Conservation (phyloP, 2,113 vertebrate genomes). For the Amia ocellicauda region DNA sequence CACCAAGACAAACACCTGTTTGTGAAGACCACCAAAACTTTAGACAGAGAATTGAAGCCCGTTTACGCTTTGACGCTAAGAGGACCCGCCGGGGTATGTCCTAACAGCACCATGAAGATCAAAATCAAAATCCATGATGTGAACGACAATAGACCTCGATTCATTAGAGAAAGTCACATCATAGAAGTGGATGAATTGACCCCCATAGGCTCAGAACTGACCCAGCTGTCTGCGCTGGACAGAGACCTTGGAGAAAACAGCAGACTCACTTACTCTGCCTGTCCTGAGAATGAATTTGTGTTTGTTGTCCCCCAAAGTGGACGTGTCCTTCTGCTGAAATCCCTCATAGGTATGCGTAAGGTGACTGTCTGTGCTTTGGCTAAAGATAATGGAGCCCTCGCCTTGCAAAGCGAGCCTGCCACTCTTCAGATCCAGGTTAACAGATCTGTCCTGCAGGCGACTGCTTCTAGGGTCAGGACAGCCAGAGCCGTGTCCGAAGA, state of each 20-base stretch:
- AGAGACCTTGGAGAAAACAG: conserved; percentile 56
- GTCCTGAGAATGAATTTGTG: conserved; percentile 46
- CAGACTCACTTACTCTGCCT: conserved; percentile 50
- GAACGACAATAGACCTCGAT: conserved; percentile 63
- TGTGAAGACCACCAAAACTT: conserved; percentile 54
- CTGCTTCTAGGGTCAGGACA: conserved; percentile 29
- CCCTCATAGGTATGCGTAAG: conserved; percentile 48
- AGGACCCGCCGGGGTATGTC: conserved; percentile 35
- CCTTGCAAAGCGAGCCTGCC: conserved; percentile 47
- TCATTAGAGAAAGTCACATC: conserved; percentile 39
- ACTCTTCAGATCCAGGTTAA: conserved; percentile 42
- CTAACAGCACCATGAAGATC: conserved; percentile 33
- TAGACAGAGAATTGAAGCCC: conserved; percentile 63
- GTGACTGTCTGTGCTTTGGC: conserved; percentile 50
- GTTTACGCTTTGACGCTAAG: conserved; percentile 52
- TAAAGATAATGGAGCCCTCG: conserved; percentile 51
- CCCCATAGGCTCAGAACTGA: conserved; percentile 52
- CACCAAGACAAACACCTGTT: conserved; percentile 32
- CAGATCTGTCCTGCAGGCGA: background rate
- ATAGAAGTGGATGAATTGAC: conserved; percentile 54
- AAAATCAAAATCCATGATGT: conserved; percentile 59
- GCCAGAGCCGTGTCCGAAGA: conserved; percentile 54
- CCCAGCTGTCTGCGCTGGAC: conserved; percentile 55
- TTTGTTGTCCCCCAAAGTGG: conserved; percentile 65
- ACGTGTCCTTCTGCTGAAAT: conserved; percentile 58